Conservation (phyloP, 2,888 invertebrate genomes). For the Argyresthia goedartella region DNA sequence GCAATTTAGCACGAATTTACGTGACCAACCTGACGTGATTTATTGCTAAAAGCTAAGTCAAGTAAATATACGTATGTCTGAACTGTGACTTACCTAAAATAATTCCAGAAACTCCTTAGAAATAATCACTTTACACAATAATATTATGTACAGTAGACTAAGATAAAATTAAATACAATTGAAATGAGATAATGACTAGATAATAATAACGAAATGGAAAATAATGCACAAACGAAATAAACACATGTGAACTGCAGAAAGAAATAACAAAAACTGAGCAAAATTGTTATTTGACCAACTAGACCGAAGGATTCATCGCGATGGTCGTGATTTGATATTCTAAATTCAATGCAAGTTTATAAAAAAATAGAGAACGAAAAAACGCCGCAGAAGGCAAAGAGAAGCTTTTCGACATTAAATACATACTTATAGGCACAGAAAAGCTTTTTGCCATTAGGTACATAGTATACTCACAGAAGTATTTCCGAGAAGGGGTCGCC, state of each 20-base stretch:
- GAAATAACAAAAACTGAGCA: constrained; percentile 52
- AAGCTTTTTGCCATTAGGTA: too few species aligned
- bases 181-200: neutral
- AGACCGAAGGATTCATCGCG: constrained; percentile 35
- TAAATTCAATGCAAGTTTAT: neutral
- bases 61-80: neutral
- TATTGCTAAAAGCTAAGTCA: too few species aligned
- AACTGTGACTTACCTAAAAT: neutral
- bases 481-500: too few species aligned
- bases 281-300: constrained; percentile 27
- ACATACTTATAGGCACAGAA: too few species aligned
- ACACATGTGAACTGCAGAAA: constrained; percentile 25
- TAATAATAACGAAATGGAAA: neutral
- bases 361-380: too few species aligned
- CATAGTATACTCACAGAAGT: too few species aligned
- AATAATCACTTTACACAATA: neutral
- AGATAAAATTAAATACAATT: neutral
- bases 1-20: too few species aligned
- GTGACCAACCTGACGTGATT: too few species aligned
- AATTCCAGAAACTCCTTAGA: neutral
- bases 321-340: constrained; percentile 13
- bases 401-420: too few species aligned
- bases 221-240: constrained; percentile 24
- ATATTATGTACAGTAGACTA: too few species aligned
- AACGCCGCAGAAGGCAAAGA: too few species aligned